phyloP scores from a whole-genome alignment of 2,888 invertebrate species.

The Tenthredo mesomela region DNA sequence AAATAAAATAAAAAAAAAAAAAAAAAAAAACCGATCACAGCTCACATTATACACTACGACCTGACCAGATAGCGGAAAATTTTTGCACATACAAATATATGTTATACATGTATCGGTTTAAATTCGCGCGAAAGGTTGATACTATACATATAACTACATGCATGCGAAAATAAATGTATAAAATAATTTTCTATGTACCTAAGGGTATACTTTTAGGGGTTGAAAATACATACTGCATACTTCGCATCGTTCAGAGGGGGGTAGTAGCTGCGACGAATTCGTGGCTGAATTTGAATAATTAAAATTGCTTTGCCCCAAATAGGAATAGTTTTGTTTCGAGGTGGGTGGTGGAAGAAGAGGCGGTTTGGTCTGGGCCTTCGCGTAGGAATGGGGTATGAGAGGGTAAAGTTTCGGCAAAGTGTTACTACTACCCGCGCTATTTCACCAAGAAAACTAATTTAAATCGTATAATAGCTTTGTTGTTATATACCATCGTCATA shows the following conservation, averaged over 20 bases:
- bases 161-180: neutral
- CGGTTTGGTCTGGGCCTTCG: neutral
- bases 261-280: slow-evolving; percentile 27
- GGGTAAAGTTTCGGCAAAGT: slow-evolving; percentile 34
- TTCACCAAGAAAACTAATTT: slow-evolving; percentile 47
- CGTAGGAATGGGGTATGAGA: slow-evolving; percentile 15
- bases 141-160: too few relatives aligned
- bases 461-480: slow-evolving; percentile 50
- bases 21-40: neutral
- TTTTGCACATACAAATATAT: neutral
- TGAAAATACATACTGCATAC: slow-evolving; percentile 38
- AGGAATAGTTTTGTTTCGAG: slow-evolving; percentile 47
- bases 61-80: neutral
- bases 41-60: neutral
- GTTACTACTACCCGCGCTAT: slow-evolving; percentile 25
- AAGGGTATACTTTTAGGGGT: neutral
- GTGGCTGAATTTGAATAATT: slow-evolving; percentile 46
- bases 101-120: neutral
- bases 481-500: slow-evolving; percentile 20
- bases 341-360: neutral
- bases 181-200: neutral
- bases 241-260: slow-evolving; percentile 23
- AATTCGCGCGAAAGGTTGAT: neutral
- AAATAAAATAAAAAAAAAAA: too few relatives aligned
- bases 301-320: slow-evolving; percentile 52